Percentiles rank a stretch among this genome's conserved stretches.
Evolutionary conservation across 2,797 vertebrate species (phyloP).

Genomic region (Novumbra hubbsi): DNA sequence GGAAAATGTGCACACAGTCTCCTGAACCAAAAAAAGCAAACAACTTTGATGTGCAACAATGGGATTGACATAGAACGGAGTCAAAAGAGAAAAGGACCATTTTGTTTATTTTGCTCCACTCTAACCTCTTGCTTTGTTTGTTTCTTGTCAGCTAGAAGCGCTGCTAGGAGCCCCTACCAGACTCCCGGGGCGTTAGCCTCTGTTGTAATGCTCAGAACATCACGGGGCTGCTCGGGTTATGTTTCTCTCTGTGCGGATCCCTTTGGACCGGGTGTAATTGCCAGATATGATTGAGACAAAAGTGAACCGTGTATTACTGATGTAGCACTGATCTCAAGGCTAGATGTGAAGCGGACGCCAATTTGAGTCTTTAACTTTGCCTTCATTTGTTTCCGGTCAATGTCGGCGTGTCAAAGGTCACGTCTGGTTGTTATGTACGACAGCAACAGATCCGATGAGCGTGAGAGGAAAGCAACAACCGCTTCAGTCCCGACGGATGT

Average conservation of each 20-base stretch:
- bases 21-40: background rate
- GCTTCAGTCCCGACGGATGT: background rate
- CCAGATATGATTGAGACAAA: slow-evolving; percentile 47
- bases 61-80: background rate
- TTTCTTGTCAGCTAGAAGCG: background rate
- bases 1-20: background rate
- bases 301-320: slow-evolving; percentile 30
- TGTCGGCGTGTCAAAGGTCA: slow-evolving; percentile 33
- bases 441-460: background rate
- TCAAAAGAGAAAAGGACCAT: background rate
- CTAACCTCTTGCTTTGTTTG: background rate
- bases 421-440: background rate
- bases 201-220: background rate
- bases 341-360: background rate
- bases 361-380: slow-evolving; percentile 45
- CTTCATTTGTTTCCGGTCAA: slow-evolving; percentile 53
- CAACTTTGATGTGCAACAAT: background rate
- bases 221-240: slow-evolving; percentile 16
- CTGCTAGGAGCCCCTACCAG: background rate
- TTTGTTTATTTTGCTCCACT: background rate
- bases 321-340: background rate
- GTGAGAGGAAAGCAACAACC: background rate
- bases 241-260: slow-evolving; percentile 24
- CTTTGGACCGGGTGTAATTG: slow-evolving; percentile 54
- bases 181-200: background rate